Evolutionary conservation across 2,797 vertebrate genomes (phyloP).

Genomic region (Chelon labrosus): DNA sequence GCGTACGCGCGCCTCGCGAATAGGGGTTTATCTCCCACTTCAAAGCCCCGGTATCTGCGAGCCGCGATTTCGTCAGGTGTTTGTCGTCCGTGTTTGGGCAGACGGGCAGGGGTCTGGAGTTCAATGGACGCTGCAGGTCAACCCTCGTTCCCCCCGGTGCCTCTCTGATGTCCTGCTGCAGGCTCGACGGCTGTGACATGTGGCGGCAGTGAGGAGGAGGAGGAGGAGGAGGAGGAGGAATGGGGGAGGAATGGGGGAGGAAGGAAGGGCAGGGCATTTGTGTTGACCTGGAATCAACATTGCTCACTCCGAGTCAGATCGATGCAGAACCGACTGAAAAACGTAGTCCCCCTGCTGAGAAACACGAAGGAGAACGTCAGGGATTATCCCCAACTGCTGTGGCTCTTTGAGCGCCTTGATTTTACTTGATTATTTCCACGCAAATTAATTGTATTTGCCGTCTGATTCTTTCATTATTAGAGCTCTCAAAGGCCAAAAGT

Average conservation of each 20-base stretch:
- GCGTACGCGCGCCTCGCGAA: constrained; percentile 20
- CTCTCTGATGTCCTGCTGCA: constrained; percentile 57
- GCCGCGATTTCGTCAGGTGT: constrained; percentile 61
- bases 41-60: constrained; percentile 58
- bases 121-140: constrained; percentile 53
- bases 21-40: constrained; percentile 63
- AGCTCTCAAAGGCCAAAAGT: too few relatives aligned
- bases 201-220: background rate
- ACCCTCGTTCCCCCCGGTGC: constrained; percentile 4
- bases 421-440: too few relatives aligned
- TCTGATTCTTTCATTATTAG: too few relatives aligned
- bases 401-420: background rate
- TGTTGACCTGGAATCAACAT: constrained; percentile 58
- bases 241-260: too few relatives aligned
- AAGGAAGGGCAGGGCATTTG: background rate
- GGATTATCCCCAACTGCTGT: constrained; percentile 36
- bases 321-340: constrained; percentile 8
- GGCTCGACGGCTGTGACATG: constrained; percentile 20
- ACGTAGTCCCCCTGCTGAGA: constrained; percentile 19
- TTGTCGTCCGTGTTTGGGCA: constrained; percentile 45
- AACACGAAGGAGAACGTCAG: constrained; percentile 27
- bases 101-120: constrained; percentile 37
- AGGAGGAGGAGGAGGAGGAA: background rate
- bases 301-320: constrained; percentile 43
- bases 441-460: too few relatives aligned